These are phyloP conservation scores for Esox niger DNA, from an alignment of 2,113 vertebrate genomes.

Conservation along the genomic window DNA sequence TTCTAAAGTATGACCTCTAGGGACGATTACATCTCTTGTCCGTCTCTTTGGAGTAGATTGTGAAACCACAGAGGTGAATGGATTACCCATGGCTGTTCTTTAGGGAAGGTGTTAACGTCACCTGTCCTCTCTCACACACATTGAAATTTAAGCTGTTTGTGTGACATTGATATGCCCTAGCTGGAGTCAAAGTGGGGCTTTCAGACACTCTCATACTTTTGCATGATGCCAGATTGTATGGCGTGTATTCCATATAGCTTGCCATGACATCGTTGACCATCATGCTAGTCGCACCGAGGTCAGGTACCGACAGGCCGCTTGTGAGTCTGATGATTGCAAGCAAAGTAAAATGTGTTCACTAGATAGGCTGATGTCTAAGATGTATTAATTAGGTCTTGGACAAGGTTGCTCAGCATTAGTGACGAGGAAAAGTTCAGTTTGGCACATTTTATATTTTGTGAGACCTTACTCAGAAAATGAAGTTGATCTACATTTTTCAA, in stretches of 20 bases:
- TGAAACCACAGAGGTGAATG: conserved; percentile 54
- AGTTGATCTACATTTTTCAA: no score
- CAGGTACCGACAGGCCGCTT: neutral
- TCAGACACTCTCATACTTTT: conserved; percentile 44
- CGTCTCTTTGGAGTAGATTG: conserved; percentile 43
- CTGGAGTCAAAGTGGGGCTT: conserved; percentile 51
- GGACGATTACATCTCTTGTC: conserved; percentile 60
- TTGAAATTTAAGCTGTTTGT: conserved; percentile 33
- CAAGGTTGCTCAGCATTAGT: no score
- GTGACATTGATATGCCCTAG: conserved; percentile 56
- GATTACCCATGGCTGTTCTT: conserved; percentile 47
- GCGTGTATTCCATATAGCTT: neutral
- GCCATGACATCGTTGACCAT: neutral
- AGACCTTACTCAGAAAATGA: no score
- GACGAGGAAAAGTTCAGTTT: no score
- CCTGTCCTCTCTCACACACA: conserved; percentile 23
- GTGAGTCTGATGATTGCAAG: neutral
- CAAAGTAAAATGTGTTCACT: neutral
- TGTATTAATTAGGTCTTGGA: no score
- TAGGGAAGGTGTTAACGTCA: conserved; percentile 32
- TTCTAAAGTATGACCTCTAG: conserved; percentile 67
- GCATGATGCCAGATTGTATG: neutral
- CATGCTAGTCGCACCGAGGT: neutral
- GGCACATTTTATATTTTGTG: no score
- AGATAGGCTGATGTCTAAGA: no score